Evolutionary conservation across 2,113 vertebrate species (phyloP), one percentile per base, ranked within the genome.

Genomic region (Lipophrys pholis): DNA sequence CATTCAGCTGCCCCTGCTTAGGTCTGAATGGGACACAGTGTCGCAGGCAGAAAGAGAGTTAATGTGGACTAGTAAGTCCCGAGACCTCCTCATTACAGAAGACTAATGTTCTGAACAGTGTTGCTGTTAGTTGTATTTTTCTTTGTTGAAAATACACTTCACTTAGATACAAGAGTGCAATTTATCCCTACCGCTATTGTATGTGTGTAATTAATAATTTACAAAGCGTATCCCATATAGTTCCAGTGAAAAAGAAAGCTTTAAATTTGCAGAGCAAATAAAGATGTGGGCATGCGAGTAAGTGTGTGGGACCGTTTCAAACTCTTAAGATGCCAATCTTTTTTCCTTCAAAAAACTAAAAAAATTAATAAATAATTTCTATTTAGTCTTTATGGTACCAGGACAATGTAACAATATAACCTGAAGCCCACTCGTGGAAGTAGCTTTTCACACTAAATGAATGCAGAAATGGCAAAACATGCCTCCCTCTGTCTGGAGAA

Each of bases 21-120:
- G 65, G 62, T 82, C 84, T 91, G 86, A 92, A 91, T 90, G 84
- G 85, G 78, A 90, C 82, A 69, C 85, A 88, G 78, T 91, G 90
- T 92, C 81, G 55, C 86, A 62, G 78, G 86, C 66, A 84, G 65
- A 89, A 84, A 87, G 69, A 74, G 72, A 81, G 86, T 88, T 90
- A 84, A 89, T 91, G 83, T 86, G 73, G 78, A 62, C 75, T 86
- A 75, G 82, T 82, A 86, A 80, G 76, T 77, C 21, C 63, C 67
- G 73, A 86, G 80, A 86, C 76, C 68, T 78, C 85, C 80, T 59
- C 56, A 67, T 82, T 83, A 84, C 9, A 12, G 67, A 79, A 49
- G 68, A 63, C 65, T 76, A 51, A 46, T 74, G 57, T 78, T 85
- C 67, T 60, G 52, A 77, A 74, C 73, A 74, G 35, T 82, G 7